Conservation (phyloP, 2,797 vertebrate genomes). For the Tragopan temminckii region DNA sequence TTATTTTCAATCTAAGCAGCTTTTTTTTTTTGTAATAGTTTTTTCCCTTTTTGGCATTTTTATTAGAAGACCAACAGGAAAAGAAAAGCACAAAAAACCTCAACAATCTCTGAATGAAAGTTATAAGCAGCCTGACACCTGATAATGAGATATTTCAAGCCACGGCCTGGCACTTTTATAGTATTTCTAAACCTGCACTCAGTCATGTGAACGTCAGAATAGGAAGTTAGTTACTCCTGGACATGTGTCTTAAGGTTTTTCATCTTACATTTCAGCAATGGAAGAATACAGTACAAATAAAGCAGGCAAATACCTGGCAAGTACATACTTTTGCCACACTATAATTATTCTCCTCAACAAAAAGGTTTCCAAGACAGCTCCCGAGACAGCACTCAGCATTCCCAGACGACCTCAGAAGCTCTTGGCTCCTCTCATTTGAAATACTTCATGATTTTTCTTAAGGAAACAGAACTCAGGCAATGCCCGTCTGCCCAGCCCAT, state of each 20-base stretch:
- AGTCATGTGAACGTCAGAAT: constrained; percentile 6
- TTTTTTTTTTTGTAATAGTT: constrained; percentile 23
- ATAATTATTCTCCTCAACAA: neutral
- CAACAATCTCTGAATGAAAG: constrained; percentile 25
- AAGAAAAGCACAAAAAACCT: neutral
- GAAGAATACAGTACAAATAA: neutral
- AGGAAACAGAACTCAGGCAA: neutral
- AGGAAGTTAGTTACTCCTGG: constrained; percentile 38
- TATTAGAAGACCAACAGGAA: constrained; percentile 40
- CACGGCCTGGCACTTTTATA: constrained; percentile 45
- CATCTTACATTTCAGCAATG: neutral
- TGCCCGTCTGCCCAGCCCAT: neutral
- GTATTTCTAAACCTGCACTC: constrained; percentile 47
- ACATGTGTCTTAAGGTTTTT: neutral
- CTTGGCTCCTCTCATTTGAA: neutral
- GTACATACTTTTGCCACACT: neutral
- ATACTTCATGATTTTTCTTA: neutral
- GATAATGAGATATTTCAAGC: constrained; percentile 57
- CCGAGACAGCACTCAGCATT: neutral
- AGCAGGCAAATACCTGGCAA: constrained; percentile 12
- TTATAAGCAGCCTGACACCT: constrained; percentile 51
- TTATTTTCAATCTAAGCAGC: constrained; percentile 49
- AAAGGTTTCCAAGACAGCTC: neutral
- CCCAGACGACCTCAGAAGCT: neutral
- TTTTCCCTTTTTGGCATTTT: constrained; percentile 50